A percentile compares a stretch with the other conserved stretches of the same genome.
phyloP scores from a whole-genome alignment of 2,888 invertebrate species.

The Drosophila longiperda region DNA sequence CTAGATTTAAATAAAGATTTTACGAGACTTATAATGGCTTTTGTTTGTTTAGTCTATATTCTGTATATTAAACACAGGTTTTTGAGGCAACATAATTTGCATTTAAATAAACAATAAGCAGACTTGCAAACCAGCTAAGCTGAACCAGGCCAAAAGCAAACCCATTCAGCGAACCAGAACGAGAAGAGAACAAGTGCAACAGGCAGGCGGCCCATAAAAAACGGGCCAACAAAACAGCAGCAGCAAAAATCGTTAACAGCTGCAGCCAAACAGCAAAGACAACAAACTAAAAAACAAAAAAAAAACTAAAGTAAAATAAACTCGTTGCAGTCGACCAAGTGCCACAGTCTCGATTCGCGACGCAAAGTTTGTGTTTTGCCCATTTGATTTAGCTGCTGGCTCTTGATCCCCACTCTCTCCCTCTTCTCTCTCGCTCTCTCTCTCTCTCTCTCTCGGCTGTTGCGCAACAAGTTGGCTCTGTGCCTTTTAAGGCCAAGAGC shows the following conservation, averaged over 20 bases:
- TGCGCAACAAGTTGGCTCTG: conserved; percentile 67
- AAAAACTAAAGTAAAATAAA: conserved; percentile 37
- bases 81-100: conserved; percentile 42
- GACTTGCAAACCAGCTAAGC: conserved; percentile 36
- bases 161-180: conserved; percentile 40
- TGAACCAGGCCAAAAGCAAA: conserved; percentile 40
- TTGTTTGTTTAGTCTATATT: background rate
- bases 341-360: conserved; percentile 41
- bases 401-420: conserved; percentile 17
- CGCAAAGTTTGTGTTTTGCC: conserved; percentile 9
- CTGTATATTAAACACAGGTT: background rate
- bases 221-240: conserved; percentile 48
- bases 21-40: background rate
- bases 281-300: conserved; percentile 27
- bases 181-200: conserved; percentile 62
- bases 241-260: conserved; percentile 38
- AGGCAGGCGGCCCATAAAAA: conserved; percentile 50
- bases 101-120: conserved; percentile 41
- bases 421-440: conserved; percentile 3
- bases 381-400: conserved; percentile 35
- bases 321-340: conserved; percentile 60
- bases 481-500: conserved; percentile 73
- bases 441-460: conserved; percentile 31
- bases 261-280: conserved; percentile 40
- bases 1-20: background rate